Percentiles rank a stretch among this genome's conserved stretches.
Conservation (phyloP, 1,140 invertebrate species). For the Acromyrmex charruanus region DNA sequence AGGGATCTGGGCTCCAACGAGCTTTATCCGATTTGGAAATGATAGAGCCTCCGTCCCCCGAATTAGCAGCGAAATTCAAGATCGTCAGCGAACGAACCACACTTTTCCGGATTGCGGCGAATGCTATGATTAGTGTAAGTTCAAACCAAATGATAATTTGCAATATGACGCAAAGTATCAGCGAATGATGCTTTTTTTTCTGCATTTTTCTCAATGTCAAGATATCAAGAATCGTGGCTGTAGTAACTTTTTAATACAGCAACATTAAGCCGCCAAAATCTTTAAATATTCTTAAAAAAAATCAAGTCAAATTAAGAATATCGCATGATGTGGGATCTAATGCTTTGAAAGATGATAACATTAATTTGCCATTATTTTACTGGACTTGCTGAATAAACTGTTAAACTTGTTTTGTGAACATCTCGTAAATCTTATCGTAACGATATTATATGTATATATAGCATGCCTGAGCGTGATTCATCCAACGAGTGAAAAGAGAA, state of each 20-base stretch:
- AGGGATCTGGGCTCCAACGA: constrained; percentile 93
- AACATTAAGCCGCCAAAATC: background rate
- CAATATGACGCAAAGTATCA: background rate
- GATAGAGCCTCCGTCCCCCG: constrained; percentile 88
- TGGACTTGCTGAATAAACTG: background rate
- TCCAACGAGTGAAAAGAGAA: background rate
- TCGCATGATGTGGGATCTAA: background rate
- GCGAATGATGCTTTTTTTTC: background rate
- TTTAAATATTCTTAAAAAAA: background rate
- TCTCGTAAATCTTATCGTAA: constrained; percentile 29
- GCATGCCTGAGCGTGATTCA: constrained; percentile 2
- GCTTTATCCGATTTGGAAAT: constrained; percentile 94
- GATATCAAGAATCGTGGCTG: background rate
- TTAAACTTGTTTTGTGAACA: background rate
- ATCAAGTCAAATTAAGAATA: background rate
- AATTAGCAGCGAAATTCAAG: constrained; percentile 89
- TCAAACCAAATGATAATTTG: constrained; percentile 18
- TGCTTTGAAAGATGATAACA: background rate
- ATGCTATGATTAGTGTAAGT: constrained; percentile 98
- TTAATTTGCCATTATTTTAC: background rate
- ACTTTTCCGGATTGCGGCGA: constrained; percentile 97
- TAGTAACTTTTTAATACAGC: background rate
- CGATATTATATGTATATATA: too few species aligned
- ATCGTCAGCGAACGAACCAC: constrained; percentile 96
- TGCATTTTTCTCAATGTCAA: background rate